Base-by-base conservation (phyloP, 2,113 vertebrate species). In the Apaloderma vittatum region DNA sequence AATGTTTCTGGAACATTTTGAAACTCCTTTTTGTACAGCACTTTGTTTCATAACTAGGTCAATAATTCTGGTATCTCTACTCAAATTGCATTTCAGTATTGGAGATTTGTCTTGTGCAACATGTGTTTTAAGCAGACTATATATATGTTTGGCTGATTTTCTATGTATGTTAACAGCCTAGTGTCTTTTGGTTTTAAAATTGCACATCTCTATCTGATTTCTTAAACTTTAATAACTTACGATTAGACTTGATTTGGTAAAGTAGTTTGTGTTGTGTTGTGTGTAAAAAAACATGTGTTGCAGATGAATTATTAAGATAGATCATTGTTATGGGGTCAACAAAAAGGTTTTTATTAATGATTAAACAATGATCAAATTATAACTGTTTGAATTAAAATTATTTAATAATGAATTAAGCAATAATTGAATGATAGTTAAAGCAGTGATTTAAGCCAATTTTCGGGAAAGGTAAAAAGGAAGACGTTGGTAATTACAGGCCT, bases 101-200 rank as follows among this genome's bases (percentile, higher is more conserved):
- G 46, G 36, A 86, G 48, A 49, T n/a, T 23, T 48, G 52, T 78
- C n/a, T 63, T 65, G 19, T 43, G 23, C 9, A 32, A 7, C 2
- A 1, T 5, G 1, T 62, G 6, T 68, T 86, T 88, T 61, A 76
- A 92, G 11, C 8, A 73, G 32, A 23, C 19, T 37, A 0, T 80
- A 29, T n/a, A 4, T 63, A 12, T 30, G 11, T 3, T 27, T 71
- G 9, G 9, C 34, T 82, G 6, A 75, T 90, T 85, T 76, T 68
- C 58, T 62, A 3, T 1, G 0, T 46, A 11, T 46, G 26, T 36
- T 24, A 57, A 40, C 0, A 2, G 8, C 7, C 34, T 48, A 18
- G 6, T 61, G 54, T 72, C 8, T 57, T 77, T 66, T 37, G 8
- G 34, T 6, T 74, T 88, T 70, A 70, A 83, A 76, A 75, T 3